Evolutionary conservation across 1,140 invertebrate species (phyloP).

Genomic region (Maconellicoccus hirsutus): DNA sequence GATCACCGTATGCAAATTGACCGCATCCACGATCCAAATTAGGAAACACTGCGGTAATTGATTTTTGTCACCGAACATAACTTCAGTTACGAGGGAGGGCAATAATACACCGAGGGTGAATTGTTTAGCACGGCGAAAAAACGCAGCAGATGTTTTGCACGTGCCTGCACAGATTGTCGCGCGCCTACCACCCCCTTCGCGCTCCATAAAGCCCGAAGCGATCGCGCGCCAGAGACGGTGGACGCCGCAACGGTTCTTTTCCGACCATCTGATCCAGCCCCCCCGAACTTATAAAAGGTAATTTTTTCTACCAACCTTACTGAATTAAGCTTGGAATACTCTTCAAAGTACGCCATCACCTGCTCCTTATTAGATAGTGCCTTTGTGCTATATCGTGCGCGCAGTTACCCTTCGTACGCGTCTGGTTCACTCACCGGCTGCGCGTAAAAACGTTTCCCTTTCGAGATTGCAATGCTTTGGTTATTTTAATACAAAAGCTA

Average conservation of each 20-base stretch:
- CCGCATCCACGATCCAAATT: background rate
- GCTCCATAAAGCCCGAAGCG: background rate
- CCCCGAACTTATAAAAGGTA: slow-evolving; percentile 21
- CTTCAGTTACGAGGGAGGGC: slow-evolving; percentile 17
- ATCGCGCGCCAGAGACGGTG: background rate
- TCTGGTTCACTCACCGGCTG: slow-evolving; percentile 21
- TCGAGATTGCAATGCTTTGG: slow-evolving; percentile 13
- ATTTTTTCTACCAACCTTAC: slow-evolving; percentile 21
- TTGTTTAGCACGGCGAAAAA: slow-evolving; percentile 17
- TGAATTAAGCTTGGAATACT: slow-evolving; percentile 18
- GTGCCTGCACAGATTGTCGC: slow-evolving; percentile 21
- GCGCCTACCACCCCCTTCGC: slow-evolving; percentile 14
- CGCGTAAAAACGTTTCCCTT: slow-evolving; percentile 12
- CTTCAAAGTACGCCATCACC: slow-evolving; percentile 2
- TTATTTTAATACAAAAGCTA: slow-evolving; percentile 11
- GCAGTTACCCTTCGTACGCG: slow-evolving; percentile 7
- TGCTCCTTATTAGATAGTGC: background rate
- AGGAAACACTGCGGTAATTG: slow-evolving; percentile 15
- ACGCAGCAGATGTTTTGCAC: slow-evolving; percentile 18
- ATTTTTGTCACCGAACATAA: slow-evolving; percentile 19
- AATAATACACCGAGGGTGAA: slow-evolving; percentile 15
- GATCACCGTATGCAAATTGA: too few species aligned
- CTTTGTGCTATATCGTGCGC: background rate
- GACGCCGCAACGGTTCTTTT: slow-evolving; percentile 20
- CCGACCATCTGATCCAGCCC: slow-evolving; percentile 13